Evolutionary conservation across 1,140 invertebrate genomes (phyloP), one percentile per base, ranked within the genome.

Genomic region (Nasonia longicornis): DNA sequence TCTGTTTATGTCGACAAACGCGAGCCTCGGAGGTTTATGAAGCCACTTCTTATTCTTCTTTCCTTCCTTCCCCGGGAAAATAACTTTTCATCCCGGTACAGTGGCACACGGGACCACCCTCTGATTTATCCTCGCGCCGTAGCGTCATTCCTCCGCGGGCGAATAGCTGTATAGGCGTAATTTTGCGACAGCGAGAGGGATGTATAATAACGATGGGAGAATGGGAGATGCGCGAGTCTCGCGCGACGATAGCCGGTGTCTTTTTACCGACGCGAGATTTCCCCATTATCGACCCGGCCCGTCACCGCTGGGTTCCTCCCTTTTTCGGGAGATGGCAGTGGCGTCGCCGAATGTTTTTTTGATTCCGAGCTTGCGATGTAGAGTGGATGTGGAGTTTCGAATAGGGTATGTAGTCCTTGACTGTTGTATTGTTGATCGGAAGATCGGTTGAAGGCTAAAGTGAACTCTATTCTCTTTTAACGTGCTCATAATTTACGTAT

Each of bases 11-110:
- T 20, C 70, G 76, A 12, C 76, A 75, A 16, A 58, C 52, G 52
- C 52, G 52, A 58, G 20, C 52, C 38, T 7, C 31, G 35, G 77
- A 84, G 84, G 83, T 87, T 89, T 87, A 88, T 84, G 85, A 48
- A 82, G 58, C 80, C 63, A 82, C 66, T 82, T 85, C 81, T 85
- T 84, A 82, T 77, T 69, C 45, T 81, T 42, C 42, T 29, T 58
- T 52, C 14, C 67, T 79, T 77, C 29, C 38, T 10, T 58, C 52
- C 8, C 70, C 31, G 22, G 45, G 64, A 86, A 85, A 84, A 88
- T 86, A 87, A 86, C 84, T 85, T 88, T 86, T 87, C 85, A 85
- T 86, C 76, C 81, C 80, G 66, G 31, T 83, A 79, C 70, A 42
- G 38, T 67, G 4, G 26, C 67, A 20, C 38, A 8, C 42, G 11